Conservation (phyloP, 2,797 vertebrate genomes). For the Acrossocheilus wenchowensis region DNA sequence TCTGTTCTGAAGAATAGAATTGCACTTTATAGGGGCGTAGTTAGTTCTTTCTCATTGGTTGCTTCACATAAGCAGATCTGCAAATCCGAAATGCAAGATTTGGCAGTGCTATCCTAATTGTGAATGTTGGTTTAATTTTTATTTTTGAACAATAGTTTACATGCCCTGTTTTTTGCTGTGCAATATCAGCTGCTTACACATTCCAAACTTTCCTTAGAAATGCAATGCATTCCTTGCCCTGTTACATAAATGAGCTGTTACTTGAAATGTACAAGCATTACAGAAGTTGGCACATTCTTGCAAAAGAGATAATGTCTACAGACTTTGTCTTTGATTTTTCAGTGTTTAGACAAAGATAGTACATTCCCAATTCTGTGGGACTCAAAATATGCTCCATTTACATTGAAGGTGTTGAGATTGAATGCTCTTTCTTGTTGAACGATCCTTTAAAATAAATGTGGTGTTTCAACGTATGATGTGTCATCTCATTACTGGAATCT, state of each 20-base stretch:
- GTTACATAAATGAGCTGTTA: constrained; percentile 5
- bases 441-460: constrained; percentile 35
- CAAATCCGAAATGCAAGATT: neutral
- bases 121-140: neutral
- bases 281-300: constrained; percentile 3
- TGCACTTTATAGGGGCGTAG: neutral
- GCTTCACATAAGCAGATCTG: neutral
- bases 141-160: neutral
- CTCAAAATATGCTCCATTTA: constrained; percentile 22
- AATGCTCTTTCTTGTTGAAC: constrained; percentile 12
- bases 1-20: neutral
- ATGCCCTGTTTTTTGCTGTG: neutral
- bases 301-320: neutral
- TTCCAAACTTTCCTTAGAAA: neutral
- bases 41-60: neutral
- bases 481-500: neutral
- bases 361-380: constrained; percentile 13
- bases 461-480: neutral
- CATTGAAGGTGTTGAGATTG: neutral
- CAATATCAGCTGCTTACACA: neutral
- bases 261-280: neutral
- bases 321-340: neutral
- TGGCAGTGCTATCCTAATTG: neutral
- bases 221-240: neutral
- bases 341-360: neutral